A percentile compares a stretch with the other conserved stretches of the same genome.
Conservation (phyloP, 2,113 vertebrate species). For the Peromyscus californicus region DNA sequence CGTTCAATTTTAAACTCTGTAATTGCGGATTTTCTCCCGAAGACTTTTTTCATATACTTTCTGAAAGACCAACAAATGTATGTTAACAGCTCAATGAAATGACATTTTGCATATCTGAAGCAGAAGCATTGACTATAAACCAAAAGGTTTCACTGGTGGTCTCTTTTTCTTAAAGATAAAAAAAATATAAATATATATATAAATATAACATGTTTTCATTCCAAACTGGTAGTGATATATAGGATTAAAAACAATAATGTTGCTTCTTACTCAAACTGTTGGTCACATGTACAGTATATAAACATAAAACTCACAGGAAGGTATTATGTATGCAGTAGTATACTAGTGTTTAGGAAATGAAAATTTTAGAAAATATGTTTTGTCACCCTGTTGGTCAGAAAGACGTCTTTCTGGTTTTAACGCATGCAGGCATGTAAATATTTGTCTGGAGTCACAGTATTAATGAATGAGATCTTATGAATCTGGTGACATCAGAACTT, state of each 20-base stretch:
- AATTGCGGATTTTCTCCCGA: conserved; percentile 86
- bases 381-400: conserved; percentile 98
- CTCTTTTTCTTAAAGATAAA: conserved; percentile 91
- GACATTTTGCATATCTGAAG: conserved; percentile 86
- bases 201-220: conserved; percentile 88
- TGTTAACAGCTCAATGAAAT: conserved; percentile 84
- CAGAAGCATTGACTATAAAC: conserved; percentile 91
- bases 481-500: conserved; percentile 92
- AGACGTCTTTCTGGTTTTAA: conserved; percentile 99
- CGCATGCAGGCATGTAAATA: conserved; percentile 99
- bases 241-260: conserved; percentile 86
- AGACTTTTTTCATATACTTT: conserved; percentile 87
- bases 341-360: conserved; percentile 94
- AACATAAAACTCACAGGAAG: conserved; percentile 94
- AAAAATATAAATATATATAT: conserved; percentile 77
- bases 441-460: conserved; percentile 99
- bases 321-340: conserved; percentile 99
- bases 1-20: conserved; percentile 85
- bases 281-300: conserved; percentile 99
- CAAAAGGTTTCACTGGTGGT: conserved; percentile 84
- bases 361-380: conserved; percentile 95
- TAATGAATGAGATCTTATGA: conserved; percentile 98
- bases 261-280: conserved; percentile 89
- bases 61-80: conserved; percentile 86
- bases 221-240: conserved; percentile 88